These are phyloP conservation scores for Nineta flava DNA, from an alignment of 2,888 invertebrate species.

Conservation along the genomic window DNA sequence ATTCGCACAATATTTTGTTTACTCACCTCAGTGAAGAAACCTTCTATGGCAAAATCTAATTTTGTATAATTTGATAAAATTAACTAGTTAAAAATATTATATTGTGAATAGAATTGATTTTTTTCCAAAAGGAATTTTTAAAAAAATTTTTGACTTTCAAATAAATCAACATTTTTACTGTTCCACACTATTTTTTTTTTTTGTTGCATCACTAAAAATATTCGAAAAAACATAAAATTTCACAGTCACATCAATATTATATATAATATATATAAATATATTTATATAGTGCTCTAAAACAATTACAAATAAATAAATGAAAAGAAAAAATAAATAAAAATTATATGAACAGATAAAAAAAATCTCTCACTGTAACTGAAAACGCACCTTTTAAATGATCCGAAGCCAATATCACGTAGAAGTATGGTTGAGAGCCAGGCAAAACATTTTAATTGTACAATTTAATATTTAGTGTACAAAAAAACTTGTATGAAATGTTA, in stretches of 20 bases:
- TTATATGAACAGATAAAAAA: not conserved
- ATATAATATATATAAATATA: not conserved
- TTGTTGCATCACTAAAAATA: not conserved
- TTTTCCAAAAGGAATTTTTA: too few relatives aligned
- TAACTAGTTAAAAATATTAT: too few relatives aligned
- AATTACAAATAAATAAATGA: not conserved
- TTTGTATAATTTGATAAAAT: too few relatives aligned
- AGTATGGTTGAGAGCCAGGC: conserved; percentile 3
- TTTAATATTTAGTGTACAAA: conserved; percentile 31
- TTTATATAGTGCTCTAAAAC: not conserved
- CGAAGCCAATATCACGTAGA: conserved; percentile 5
- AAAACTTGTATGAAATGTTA: conserved; percentile 23
- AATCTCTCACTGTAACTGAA: conserved; percentile 3
- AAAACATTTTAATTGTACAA: conserved; percentile 6
- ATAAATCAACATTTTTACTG: too few relatives aligned
- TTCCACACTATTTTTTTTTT: not conserved
- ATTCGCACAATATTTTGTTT: too few relatives aligned
- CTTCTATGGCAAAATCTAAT: too few relatives aligned
- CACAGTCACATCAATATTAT: not conserved
- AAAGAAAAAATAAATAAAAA: not conserved
- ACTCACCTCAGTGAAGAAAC: too few relatives aligned
- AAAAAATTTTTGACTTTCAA: too few relatives aligned
- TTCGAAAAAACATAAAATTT: too few relatives aligned
- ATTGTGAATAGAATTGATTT: too few relatives aligned
- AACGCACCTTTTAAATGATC: conserved; percentile 7